These are phyloP conservation scores for Catharus bicknelli DNA, from an alignment of 2,113 vertebrate species.

Conservation along the genomic window DNA sequence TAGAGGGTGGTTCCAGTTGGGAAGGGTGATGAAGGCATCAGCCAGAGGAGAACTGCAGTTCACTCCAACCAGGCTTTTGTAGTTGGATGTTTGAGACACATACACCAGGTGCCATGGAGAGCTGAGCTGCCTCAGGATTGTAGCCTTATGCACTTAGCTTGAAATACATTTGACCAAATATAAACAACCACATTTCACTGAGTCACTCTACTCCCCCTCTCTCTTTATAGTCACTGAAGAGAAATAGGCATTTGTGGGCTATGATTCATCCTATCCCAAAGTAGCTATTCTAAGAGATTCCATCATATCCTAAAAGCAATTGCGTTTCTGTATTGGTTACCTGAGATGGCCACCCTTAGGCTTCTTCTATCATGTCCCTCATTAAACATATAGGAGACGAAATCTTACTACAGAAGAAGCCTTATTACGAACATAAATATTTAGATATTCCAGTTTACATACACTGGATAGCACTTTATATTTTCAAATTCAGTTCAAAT, in stretches of 20 bases:
- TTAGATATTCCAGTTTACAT: neutral
- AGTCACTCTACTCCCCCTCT: conserved; percentile 62
- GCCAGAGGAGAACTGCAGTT: neutral
- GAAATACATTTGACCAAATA: conserved; percentile 59
- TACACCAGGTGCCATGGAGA: neutral
- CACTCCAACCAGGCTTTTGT: neutral
- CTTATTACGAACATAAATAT: neutral
- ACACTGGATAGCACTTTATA: neutral
- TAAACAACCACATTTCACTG: conserved; percentile 63
- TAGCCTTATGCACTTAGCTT: conserved; percentile 39
- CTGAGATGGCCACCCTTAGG: neutral
- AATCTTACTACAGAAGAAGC: neutral
- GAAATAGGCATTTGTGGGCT: conserved; percentile 47
- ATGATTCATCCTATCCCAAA: conserved; percentile 59
- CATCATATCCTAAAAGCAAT: conserved; percentile 39
- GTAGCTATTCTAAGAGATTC: conserved; percentile 43
- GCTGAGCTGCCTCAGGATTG: conserved; percentile 37
- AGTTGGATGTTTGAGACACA: neutral
- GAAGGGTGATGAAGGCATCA: neutral
- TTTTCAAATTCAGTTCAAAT: neutral
- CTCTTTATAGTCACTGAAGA: conserved; percentile 55
- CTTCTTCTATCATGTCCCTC: neutral
- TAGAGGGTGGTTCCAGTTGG: neutral
- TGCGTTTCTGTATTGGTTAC: neutral
- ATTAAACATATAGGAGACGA: neutral